Conservation (phyloP, 2,888 invertebrate species). For the Creontiades dilutus region DNA sequence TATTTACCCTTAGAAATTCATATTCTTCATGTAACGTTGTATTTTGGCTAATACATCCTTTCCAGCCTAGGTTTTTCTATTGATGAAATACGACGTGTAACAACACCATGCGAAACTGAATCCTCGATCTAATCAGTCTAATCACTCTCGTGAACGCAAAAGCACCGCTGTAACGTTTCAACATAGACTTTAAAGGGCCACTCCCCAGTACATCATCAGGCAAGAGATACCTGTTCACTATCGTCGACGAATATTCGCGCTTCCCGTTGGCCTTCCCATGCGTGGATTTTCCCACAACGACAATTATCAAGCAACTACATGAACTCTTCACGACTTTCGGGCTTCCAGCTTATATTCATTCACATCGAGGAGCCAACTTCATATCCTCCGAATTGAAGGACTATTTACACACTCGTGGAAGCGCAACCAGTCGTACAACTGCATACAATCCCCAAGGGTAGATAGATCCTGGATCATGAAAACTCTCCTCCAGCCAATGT, state of each 20-base stretch:
- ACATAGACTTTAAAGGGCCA: not conserved
- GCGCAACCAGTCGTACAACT: not conserved
- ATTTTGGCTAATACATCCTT: too few species aligned
- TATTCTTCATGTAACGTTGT: too few species aligned
- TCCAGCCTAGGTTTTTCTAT: too few species aligned
- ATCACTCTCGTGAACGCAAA: not conserved
- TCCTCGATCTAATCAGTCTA: too few species aligned
- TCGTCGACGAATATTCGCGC: not conserved
- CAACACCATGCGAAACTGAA: too few species aligned
- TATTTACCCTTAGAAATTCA: too few species aligned
- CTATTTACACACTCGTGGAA: not conserved
- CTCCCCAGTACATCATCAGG: not conserved
- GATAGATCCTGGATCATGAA: too few species aligned
- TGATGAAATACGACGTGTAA: too few species aligned
- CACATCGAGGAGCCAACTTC: not conserved
- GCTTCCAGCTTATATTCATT: not conserved
- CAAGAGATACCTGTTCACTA: not conserved
- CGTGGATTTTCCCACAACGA: not conserved
- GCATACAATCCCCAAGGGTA: not conserved
- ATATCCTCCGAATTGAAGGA: not conserved
- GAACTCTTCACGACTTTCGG: not conserved
- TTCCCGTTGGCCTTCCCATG: not conserved
- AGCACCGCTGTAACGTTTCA: not conserved
- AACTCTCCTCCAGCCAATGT: too few species aligned
- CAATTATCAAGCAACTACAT: not conserved